Conservation (phyloP, 2,113 vertebrate species). For the Myxocyprinus asiaticus region DNA sequence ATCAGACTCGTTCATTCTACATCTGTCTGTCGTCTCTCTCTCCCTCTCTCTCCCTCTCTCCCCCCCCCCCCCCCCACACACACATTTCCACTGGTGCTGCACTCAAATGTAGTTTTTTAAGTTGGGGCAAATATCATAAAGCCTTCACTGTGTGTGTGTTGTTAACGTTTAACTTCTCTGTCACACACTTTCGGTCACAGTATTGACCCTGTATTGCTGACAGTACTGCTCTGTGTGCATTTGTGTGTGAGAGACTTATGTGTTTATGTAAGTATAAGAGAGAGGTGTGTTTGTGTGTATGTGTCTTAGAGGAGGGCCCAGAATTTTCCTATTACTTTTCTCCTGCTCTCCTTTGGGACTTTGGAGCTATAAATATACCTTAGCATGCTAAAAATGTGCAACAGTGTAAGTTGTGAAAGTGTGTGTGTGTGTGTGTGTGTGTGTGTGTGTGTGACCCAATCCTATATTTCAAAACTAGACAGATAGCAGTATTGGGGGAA, state of each 20-base stretch:
- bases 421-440: background rate
- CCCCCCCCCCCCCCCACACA: background rate
- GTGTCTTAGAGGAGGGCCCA: slow-evolving; percentile 45
- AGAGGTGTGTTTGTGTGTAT: background rate
- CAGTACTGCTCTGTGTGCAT: slow-evolving; percentile 56
- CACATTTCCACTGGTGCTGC: slow-evolving; percentile 60
- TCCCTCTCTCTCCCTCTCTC: background rate
- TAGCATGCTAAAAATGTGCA: slow-evolving; percentile 65
- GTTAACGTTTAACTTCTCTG: slow-evolving; percentile 56
- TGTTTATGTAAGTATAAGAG: slow-evolving; percentile 30
- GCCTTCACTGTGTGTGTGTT: slow-evolving; percentile 54
- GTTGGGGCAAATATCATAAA: slow-evolving; percentile 56
- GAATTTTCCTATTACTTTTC: slow-evolving; percentile 58
- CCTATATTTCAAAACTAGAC: slow-evolving; percentile 55
- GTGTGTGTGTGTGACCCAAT: slow-evolving; percentile 54
- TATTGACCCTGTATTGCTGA: slow-evolving; percentile 58
- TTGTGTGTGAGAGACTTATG: slow-evolving; percentile 48
- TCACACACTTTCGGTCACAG: slow-evolving; percentile 64
- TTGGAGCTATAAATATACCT: slow-evolving; percentile 63
- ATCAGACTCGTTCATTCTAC: too few species aligned
- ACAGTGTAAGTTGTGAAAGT: slow-evolving; percentile 46
- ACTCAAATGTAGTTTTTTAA: slow-evolving; percentile 64
- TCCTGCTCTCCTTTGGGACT: slow-evolving; percentile 59
- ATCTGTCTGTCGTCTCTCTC: background rate
- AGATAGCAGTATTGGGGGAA: background rate